Conservation (phyloP, 2,888 invertebrate species). For the Candidula unifasciata region DNA sequence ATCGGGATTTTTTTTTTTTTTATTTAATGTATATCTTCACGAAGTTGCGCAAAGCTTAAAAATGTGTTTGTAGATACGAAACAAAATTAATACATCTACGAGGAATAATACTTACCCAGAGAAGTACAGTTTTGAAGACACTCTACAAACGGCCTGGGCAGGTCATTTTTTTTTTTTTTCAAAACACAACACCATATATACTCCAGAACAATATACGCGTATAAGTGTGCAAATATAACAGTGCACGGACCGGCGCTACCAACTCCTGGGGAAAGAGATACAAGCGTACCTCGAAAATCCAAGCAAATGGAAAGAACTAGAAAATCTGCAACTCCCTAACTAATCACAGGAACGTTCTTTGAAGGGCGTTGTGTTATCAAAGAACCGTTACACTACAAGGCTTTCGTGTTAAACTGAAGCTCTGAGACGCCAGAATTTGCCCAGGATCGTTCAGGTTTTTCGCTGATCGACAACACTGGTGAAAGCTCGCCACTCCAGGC, state of each 20-base stretch:
- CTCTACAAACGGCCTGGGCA: too few species aligned
- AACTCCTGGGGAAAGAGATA: neutral
- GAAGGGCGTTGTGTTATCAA: slow-evolving; percentile 1
- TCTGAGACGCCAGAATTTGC: neutral
- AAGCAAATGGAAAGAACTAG: neutral
- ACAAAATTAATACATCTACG: too few species aligned
- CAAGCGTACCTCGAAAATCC: neutral
- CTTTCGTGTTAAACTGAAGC: slow-evolving; percentile 42
- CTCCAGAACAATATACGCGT: neutral
- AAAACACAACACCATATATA: too few species aligned
- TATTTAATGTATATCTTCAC: too few species aligned
- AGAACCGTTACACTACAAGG: neutral
- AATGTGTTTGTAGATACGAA: too few species aligned
- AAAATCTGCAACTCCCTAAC: neutral
- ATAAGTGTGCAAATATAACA: neutral
- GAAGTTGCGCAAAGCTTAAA: too few species aligned
- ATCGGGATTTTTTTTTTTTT: too few species aligned
- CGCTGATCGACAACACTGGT: slow-evolving; percentile 18
- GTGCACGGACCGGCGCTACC: neutral
- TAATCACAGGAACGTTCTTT: slow-evolving; percentile 38
- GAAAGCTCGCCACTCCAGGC: slow-evolving; percentile 47
- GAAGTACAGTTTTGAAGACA: too few species aligned
- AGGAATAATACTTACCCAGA: too few species aligned
- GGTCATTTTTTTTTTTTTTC: too few species aligned
- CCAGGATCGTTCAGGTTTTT: slow-evolving; percentile 14